A percentile compares a stretch with the other conserved stretches of the same genome.
Conservation (phyloP, 2,888 invertebrate species). For the Lepidochrysops patricia region DNA sequence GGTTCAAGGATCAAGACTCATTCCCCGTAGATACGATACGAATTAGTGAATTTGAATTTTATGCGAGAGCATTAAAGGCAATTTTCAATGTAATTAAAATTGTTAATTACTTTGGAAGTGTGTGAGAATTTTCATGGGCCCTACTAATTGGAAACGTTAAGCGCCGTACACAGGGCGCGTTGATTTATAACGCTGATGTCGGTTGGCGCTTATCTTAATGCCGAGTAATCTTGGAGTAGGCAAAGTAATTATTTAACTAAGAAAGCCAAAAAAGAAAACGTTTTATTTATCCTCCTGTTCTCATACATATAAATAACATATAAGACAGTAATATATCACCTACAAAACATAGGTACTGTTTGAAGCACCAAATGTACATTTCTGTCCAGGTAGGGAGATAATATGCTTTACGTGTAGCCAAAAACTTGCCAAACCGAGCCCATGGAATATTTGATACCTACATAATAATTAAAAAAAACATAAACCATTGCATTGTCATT, state of each 20-base stretch:
- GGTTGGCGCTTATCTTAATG: neutral
- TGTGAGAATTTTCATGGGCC: constrained; percentile 16
- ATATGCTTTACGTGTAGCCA: no score
- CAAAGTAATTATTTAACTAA: neutral
- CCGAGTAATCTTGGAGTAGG: neutral
- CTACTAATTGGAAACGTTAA: constrained; percentile 6
- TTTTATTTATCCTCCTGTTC: no score
- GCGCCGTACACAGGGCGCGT: neutral
- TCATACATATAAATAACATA: no score
- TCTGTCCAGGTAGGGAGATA: no score
- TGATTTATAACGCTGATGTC: neutral
- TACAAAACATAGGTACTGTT: no score
- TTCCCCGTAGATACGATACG: constrained; percentile 25
- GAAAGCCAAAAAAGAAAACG: neutral
- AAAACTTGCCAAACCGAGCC: no score
- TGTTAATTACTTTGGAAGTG: constrained; percentile 23
- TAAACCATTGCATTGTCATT: no score
- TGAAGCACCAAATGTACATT: no score
- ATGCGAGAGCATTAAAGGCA: neutral
- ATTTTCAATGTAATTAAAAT: constrained; percentile 11
- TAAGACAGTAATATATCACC: no score
- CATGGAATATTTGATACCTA: no score
- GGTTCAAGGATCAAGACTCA: constrained; percentile 36
- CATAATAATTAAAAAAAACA: no score
- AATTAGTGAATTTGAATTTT: constrained; percentile 20